A percentile compares a stretch with the other conserved stretches of the same genome.
phyloP scores from a whole-genome alignment of 2,888 invertebrate species.

The Pachycephus smyrnensis region DNA sequence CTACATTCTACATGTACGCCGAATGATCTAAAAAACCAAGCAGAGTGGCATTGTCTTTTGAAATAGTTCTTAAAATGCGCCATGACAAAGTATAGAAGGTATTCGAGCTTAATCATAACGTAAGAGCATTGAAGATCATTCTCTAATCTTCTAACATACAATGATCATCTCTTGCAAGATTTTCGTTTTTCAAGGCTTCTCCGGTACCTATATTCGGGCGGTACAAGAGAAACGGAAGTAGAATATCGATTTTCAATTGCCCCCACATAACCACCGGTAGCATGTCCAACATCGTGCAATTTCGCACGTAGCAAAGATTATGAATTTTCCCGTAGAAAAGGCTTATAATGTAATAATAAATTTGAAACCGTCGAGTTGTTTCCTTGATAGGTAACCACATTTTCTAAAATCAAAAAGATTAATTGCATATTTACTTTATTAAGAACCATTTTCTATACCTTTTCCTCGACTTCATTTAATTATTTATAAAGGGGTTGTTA shows the following conservation, averaged over 20 bases:
- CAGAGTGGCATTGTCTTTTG: background rate
- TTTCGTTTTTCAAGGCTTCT: background rate
- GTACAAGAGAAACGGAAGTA: background rate
- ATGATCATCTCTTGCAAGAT: background rate
- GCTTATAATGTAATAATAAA: background rate
- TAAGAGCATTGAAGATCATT: background rate
- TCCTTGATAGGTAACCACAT: background rate
- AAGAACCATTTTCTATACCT: background rate
- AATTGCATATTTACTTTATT: background rate
- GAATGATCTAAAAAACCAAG: background rate
- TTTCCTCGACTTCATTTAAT: background rate
- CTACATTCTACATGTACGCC: background rate
- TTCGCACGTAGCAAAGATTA: background rate
- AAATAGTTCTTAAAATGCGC: background rate
- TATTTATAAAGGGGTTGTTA: background rate
- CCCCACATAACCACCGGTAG: background rate
- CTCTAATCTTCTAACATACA: background rate
- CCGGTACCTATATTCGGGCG: background rate
- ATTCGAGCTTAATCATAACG: background rate
- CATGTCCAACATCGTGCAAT: background rate
- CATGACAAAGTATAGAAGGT: background rate
- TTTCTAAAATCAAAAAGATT: too few species aligned
- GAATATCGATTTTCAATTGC: constrained; percentile 7
- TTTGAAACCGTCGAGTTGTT: background rate
- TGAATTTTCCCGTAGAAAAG: background rate